Evolutionary conservation across 2,888 invertebrate species (phyloP).

Genomic region (Volucella bombylans): DNA sequence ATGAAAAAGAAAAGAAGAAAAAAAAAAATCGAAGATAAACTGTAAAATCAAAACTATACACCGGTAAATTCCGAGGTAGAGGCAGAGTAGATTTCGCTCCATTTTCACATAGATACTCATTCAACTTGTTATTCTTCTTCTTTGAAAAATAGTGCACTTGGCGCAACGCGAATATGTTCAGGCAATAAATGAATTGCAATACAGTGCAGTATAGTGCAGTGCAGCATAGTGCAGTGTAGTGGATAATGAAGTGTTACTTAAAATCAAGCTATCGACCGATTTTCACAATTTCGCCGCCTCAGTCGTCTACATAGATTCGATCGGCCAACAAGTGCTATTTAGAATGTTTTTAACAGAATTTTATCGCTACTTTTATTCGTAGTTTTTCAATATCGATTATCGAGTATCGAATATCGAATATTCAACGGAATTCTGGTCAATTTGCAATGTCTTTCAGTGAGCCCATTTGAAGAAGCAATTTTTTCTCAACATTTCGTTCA

Average conservation of each 20-base stretch:
- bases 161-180: constrained; percentile 24
- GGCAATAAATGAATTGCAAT: constrained; percentile 10
- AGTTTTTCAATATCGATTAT: not conserved
- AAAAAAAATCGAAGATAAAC: constrained; percentile 55
- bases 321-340: constrained; percentile 57
- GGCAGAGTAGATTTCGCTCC: constrained; percentile 67
- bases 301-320: constrained; percentile 67
- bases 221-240: constrained; percentile 67
- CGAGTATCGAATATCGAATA: not conserved
- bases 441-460: too few relatives aligned
- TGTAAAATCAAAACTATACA: constrained; percentile 72
- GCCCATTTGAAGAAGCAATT: too few relatives aligned
- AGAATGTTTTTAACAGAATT: constrained; percentile 36
- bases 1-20: constrained; percentile 30
- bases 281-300: constrained; percentile 72
- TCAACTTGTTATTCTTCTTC: constrained; percentile 69
- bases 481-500: too few relatives aligned
- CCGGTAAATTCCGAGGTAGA: constrained; percentile 74
- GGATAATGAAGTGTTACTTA: constrained; percentile 73
- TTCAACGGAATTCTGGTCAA: too few relatives aligned
- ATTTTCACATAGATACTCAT: constrained; percentile 69
- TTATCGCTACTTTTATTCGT: too few relatives aligned
- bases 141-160: constrained; percentile 66
- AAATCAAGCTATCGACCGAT: constrained; percentile 70
- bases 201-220: constrained; percentile 3